These are phyloP conservation scores for Varanus salvator DNA, from an alignment of 2,113 vertebrate species.

Conservation along the genomic window DNA sequence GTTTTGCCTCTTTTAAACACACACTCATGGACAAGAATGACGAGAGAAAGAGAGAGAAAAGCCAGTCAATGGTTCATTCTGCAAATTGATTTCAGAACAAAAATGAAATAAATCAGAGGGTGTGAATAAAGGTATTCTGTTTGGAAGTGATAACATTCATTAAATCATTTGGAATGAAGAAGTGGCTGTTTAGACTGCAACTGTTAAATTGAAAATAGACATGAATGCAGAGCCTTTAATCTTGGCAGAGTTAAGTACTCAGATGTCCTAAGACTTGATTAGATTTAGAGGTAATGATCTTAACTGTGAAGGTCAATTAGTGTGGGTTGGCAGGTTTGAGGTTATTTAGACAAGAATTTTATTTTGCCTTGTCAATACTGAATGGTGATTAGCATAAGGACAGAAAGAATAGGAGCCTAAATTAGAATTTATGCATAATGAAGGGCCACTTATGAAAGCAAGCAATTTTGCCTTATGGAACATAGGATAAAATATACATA, in stretches of 20 bases:
- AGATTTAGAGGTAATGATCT: slow-evolving; percentile 57
- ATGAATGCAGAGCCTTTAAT: slow-evolving; percentile 48
- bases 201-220: slow-evolving; percentile 52
- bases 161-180: slow-evolving; percentile 43
- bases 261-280: slow-evolving; percentile 47
- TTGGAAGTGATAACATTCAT: slow-evolving; percentile 33
- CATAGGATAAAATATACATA: background rate
- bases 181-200: slow-evolving; percentile 12
- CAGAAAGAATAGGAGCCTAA: slow-evolving; percentile 25
- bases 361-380: slow-evolving; percentile 19
- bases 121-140: slow-evolving; percentile 29
- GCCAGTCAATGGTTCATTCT: slow-evolving; percentile 8
- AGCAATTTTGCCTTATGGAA: slow-evolving; percentile 5
- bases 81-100: slow-evolving; percentile 23
- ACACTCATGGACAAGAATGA: background rate
- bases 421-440: slow-evolving; percentile 7
- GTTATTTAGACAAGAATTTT: slow-evolving; percentile 20
- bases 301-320: slow-evolving; percentile 47
- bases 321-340: slow-evolving; percentile 17
- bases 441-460: background rate
- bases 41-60: slow-evolving; percentile 33
- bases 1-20: slow-evolving; percentile 2
- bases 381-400: background rate
- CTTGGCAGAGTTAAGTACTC: slow-evolving; percentile 41
- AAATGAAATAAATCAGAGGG: slow-evolving; percentile 2